Percentiles rank a stretch among this genome's conserved stretches.
phyloP scores from a whole-genome alignment of 1,140 invertebrate genomes.

The Drosophila athabasca region DNA sequence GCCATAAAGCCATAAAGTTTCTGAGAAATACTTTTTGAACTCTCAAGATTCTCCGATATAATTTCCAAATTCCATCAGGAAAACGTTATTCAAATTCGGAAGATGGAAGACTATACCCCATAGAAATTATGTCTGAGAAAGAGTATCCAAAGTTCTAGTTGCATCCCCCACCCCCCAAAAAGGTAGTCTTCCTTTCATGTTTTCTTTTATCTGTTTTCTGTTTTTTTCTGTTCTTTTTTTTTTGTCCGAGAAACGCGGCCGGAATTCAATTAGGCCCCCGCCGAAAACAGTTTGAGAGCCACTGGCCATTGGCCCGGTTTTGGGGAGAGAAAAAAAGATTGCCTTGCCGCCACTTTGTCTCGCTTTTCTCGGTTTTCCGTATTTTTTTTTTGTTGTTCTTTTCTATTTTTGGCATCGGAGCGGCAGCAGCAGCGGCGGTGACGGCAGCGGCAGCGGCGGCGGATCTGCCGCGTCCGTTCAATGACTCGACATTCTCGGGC shows the following conservation, averaged over 20 bases:
- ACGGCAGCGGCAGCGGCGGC: too few relatives aligned
- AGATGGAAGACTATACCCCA: too few relatives aligned
- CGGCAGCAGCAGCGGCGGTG: too few relatives aligned
- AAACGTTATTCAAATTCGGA: too few relatives aligned
- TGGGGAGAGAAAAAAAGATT: slow-evolving; percentile 7
- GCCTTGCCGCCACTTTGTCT: slow-evolving; percentile 25
- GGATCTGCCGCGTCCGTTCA: slow-evolving; percentile 52
- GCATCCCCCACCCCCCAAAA: too few relatives aligned
- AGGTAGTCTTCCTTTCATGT: background rate
- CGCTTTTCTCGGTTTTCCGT: background rate
- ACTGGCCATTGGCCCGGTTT: slow-evolving; percentile 23
- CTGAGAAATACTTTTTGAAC: too few relatives aligned
- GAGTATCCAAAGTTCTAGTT: too few relatives aligned
- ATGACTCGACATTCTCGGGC: slow-evolving; percentile 53
- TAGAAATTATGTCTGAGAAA: too few relatives aligned
- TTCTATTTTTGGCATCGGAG: slow-evolving; percentile 36
- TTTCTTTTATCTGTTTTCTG: slow-evolving; percentile 41
- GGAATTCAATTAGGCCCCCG: slow-evolving; percentile 46
- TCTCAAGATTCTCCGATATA: too few relatives aligned
- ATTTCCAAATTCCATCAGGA: too few relatives aligned
- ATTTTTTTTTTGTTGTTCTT: background rate
- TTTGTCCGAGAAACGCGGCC: slow-evolving; percentile 17
- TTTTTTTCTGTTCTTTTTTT: slow-evolving; percentile 3
- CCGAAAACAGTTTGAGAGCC: slow-evolving; percentile 20
- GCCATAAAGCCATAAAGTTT: too few relatives aligned